Evolutionary conservation across 2,113 vertebrate genomes (phyloP).

Genomic region (Eurypyga helias): DNA sequence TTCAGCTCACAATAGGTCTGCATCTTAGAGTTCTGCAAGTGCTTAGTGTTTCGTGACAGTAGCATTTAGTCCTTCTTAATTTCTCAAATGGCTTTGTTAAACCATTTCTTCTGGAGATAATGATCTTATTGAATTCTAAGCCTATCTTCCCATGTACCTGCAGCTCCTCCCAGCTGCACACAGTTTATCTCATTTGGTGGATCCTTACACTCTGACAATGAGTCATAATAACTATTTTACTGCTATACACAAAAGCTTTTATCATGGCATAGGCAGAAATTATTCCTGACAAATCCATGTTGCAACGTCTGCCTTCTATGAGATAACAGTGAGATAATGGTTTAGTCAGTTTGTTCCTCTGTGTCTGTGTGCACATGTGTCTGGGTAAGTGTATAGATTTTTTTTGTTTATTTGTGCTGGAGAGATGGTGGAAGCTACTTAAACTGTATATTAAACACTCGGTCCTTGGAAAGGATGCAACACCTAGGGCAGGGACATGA

Average conservation of each 20-base stretch:
- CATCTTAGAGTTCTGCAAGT: neutral
- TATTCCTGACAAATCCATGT: neutral
- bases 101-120: neutral
- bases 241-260: neutral
- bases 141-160: neutral
- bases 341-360: neutral
- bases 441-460: neutral
- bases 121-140: neutral
- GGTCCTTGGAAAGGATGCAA: neutral
- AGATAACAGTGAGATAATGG: neutral
- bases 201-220: neutral
- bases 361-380: neutral
- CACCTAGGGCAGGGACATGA: neutral
- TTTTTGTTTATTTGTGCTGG: neutral
- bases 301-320: neutral
- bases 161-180: neutral
- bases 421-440: neutral
- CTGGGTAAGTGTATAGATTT: neutral
- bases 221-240: constrained; percentile 31
- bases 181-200: neutral
- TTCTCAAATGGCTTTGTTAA: neutral
- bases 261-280: neutral
- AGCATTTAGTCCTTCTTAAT: neutral
- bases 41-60: neutral
- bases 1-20: neutral